A percentile compares a stretch with the other conserved stretches of the same genome.
phyloP scores from a whole-genome alignment of 2,888 invertebrate genomes.

The Acrobasis consociella region DNA sequence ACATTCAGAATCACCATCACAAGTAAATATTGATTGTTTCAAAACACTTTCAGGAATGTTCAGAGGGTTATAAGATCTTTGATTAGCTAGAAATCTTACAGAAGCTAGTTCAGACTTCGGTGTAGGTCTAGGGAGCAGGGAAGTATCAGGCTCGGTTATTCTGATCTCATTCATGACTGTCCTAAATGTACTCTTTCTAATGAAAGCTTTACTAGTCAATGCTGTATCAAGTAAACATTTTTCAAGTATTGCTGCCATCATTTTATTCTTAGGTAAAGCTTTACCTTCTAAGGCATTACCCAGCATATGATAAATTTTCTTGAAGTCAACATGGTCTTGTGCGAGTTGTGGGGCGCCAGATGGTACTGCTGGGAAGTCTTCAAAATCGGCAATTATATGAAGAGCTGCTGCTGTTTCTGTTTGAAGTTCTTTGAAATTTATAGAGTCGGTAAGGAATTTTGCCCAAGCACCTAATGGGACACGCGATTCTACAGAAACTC shows the following conservation, averaged over 20 bases:
- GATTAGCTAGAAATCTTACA: conserved; percentile 49
- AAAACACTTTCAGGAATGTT: conserved; percentile 53
- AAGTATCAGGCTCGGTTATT: conserved; percentile 39
- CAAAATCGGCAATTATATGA: conserved; percentile 66
- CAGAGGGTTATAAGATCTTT: conserved; percentile 62
- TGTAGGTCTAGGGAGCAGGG: conserved; percentile 44
- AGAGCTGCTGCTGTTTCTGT: conserved; percentile 62
- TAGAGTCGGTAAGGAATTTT: conserved; percentile 51
- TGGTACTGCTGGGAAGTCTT: conserved; percentile 49
- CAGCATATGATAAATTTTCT: conserved; percentile 56
- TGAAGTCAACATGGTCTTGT: conserved; percentile 52
- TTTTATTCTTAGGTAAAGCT: conserved; percentile 45
- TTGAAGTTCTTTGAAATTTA: conserved; percentile 51
- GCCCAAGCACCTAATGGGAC: conserved; percentile 62
- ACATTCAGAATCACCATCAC: neutral
- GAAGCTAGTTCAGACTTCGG: conserved; percentile 45
- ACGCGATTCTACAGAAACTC: conserved; percentile 31
- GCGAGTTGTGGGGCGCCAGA: neutral
- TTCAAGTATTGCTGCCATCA: conserved; percentile 45
- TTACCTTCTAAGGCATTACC: conserved; percentile 72
- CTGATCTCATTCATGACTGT: conserved; percentile 47
- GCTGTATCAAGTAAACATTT: conserved; percentile 66
- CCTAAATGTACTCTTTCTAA: conserved; percentile 43
- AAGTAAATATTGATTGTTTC: conserved; percentile 34
- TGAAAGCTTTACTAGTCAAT: conserved; percentile 56